Evolutionary conservation across 2,888 invertebrate species (phyloP).

Genomic region (Apamea anceps): DNA sequence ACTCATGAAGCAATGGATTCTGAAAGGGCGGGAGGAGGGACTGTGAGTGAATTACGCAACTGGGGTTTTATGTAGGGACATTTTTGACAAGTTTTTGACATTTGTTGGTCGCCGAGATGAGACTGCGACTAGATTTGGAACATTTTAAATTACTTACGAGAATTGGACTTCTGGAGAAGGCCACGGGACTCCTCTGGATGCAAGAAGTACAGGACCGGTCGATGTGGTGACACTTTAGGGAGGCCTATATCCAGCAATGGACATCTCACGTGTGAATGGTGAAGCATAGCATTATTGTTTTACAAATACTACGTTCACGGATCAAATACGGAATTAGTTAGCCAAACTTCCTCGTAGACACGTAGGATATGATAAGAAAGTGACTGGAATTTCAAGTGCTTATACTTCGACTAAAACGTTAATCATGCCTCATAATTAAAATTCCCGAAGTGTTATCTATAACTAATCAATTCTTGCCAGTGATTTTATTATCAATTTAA

Average conservation of each 20-base stretch:
- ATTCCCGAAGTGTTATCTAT: not conserved
- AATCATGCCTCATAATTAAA: constrained; percentile 16
- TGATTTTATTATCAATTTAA: not conserved
- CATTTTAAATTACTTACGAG: too few relatives aligned
- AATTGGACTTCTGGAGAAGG: not conserved
- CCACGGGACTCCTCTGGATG: not conserved
- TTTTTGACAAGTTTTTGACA: too few relatives aligned
- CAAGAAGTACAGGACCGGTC: not conserved
- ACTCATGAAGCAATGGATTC: too few relatives aligned
- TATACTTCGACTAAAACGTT: constrained; percentile 7
- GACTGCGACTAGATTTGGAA: too few relatives aligned
- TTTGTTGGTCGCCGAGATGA: too few relatives aligned
- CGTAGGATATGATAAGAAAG: not conserved
- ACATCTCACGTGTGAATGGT: not conserved
- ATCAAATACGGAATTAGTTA: not conserved
- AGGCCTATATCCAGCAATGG: not conserved
- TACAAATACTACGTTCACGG: not conserved
- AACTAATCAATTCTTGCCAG: not conserved
- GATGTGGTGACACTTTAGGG: not conserved
- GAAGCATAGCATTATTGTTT: not conserved
- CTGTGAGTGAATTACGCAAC: too few relatives aligned
- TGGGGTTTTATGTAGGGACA: too few relatives aligned
- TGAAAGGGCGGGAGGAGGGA: too few relatives aligned
- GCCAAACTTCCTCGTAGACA: constrained; percentile 2
- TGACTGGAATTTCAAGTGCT: constrained; percentile 8